Conservation (phyloP, 1,140 invertebrate species). For the Drosophila kanapiae region DNA sequence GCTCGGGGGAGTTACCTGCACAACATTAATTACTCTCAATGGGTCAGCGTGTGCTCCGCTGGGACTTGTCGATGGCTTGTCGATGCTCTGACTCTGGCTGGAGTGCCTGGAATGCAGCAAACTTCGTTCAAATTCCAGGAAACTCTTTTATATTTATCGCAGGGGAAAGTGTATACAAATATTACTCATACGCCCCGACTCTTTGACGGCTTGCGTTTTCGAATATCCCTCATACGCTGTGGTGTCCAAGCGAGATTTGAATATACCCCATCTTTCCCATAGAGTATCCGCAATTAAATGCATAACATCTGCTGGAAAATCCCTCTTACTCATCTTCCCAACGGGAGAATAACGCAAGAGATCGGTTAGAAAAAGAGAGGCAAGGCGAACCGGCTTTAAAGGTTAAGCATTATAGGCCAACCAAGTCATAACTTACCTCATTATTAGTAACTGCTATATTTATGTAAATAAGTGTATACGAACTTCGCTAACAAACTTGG, state of each 20-base stretch:
- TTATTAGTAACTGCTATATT: neutral
- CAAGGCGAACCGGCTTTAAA: neutral
- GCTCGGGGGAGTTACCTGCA: slow-evolving; percentile 34
- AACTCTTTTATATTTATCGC: neutral
- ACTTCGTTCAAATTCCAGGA: neutral
- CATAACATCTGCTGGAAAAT: slow-evolving; percentile 63
- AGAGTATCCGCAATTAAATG: slow-evolving; percentile 59
- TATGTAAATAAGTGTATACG: neutral
- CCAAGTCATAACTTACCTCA: neutral
- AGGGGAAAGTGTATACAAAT: neutral
- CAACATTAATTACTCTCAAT: slow-evolving; percentile 56
- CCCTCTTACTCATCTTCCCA: slow-evolving; percentile 68
- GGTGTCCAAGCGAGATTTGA: neutral
- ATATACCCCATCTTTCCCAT: neutral
- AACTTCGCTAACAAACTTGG: neutral
- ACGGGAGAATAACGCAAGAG: slow-evolving; percentile 1
- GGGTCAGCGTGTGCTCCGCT: slow-evolving; percentile 4
- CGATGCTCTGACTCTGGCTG: slow-evolving; percentile 12
- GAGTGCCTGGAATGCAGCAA: neutral
- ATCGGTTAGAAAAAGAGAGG: slow-evolving; percentile 1
- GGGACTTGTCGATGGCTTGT: neutral
- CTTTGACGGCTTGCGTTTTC: too few species aligned
- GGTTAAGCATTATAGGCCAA: neutral
- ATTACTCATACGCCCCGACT: neutral
- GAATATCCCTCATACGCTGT: slow-evolving; percentile 17